A percentile compares a stretch with the other conserved stretches of the same genome.
Conservation (phyloP, 2,888 invertebrate genomes). For the Microchrysa polita region DNA sequence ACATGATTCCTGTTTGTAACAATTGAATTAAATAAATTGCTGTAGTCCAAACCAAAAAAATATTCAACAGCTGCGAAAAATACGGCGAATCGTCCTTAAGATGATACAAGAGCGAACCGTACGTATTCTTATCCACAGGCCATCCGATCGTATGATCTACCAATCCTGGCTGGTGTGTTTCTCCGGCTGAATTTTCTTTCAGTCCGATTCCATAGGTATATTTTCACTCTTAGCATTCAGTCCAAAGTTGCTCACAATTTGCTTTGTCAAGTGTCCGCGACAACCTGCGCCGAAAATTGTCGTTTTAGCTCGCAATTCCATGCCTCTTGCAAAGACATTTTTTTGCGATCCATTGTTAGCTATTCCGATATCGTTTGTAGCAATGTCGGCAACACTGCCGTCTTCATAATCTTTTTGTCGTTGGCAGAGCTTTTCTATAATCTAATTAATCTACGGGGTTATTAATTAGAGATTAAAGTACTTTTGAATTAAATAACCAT, state of each 20-base stretch:
- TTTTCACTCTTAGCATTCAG: constrained; percentile 81
- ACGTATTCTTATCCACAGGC: constrained; percentile 92
- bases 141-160: constrained; percentile 98
- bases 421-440: too few relatives aligned
- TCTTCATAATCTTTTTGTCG: too few relatives aligned
- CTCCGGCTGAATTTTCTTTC: constrained; percentile 89
- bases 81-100: constrained; percentile 82
- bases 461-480: too few relatives aligned
- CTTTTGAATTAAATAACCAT: too few relatives aligned
- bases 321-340: constrained; percentile 94
- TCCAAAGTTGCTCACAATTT: constrained; percentile 82
- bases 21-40: too few relatives aligned
- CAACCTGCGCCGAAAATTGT: constrained; percentile 99
- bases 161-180: constrained; percentile 86
- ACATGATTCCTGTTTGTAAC: too few relatives aligned
- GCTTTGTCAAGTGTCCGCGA: constrained; percentile 96
- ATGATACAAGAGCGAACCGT: constrained; percentile 98
- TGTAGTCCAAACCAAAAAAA: constrained; percentile 95
- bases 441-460: too few relatives aligned
- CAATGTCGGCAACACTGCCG: constrained; percentile 93
- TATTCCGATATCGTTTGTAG: constrained; percentile 98
- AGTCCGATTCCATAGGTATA: constrained; percentile 94
- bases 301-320: constrained; percentile 97
- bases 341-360: constrained; percentile 98
- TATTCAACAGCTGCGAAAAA: constrained; percentile 94